phyloP scores from a whole-genome alignment of 2,797 vertebrate species.

The Psittacula echo region DNA sequence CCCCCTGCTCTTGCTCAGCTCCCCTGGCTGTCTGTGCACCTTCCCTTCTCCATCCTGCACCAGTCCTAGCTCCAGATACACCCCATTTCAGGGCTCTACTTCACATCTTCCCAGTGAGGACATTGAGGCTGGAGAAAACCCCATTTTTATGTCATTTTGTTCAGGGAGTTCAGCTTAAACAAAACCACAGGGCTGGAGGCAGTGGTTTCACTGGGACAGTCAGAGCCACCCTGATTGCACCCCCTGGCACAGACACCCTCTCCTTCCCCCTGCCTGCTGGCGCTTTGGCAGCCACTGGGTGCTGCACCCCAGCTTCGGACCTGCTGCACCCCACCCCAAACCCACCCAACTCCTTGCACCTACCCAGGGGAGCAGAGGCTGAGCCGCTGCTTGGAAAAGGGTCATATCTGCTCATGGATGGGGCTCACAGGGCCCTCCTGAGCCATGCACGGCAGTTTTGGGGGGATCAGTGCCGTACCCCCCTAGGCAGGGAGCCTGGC shows the following conservation, averaged over 20 bases:
- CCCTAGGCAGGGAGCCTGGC: not conserved
- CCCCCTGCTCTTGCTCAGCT: accelerated
- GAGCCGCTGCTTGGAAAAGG: not conserved
- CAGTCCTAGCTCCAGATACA: not conserved
- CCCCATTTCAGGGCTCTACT: not conserved
- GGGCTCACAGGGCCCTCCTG: not conserved
- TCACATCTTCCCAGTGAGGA: not conserved
- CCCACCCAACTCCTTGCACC: not conserved
- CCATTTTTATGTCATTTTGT: not conserved
- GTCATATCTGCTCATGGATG: accelerated
- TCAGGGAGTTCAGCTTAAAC: not conserved
- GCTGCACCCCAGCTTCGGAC: not conserved
- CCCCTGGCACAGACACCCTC: not conserved
- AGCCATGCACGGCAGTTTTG: accelerated
- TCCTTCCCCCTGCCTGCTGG: not conserved
- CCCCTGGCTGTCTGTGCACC: accelerated
- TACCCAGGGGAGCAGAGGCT: not conserved
- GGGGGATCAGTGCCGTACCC: not conserved
- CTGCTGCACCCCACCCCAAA: not conserved
- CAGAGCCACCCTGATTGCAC: not conserved
- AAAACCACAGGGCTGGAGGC: not conserved
- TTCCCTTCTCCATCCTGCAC: not conserved
- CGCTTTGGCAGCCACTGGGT: not conserved
- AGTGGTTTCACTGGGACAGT: not conserved
- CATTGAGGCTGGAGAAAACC: not conserved